These are phyloP conservation scores for Notolabrus celidotus DNA, from an alignment of 2,797 vertebrate genomes.

Conservation along the genomic window DNA sequence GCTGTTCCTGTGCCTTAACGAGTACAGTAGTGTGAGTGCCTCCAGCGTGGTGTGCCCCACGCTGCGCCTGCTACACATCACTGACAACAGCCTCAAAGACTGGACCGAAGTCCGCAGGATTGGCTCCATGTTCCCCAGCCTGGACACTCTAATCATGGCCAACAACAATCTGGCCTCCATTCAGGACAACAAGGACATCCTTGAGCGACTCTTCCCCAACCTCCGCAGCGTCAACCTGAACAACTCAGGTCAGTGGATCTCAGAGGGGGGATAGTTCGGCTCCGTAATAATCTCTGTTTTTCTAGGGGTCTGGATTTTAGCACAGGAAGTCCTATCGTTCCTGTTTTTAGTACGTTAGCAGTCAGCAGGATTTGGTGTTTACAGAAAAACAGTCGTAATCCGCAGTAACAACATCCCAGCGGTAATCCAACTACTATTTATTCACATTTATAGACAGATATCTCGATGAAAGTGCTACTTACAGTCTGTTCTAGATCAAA, in stretches of 20 bases:
- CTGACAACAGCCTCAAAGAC: conserved; percentile 96
- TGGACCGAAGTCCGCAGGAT: conserved; percentile 97
- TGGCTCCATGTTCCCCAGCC: conserved; percentile 94
- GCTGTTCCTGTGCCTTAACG: conserved; percentile 99
- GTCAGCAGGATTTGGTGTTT: too few relatives aligned
- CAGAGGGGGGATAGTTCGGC: too few relatives aligned
- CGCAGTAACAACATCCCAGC: too few relatives aligned
- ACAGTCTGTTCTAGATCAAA: too few relatives aligned
- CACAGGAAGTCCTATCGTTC: too few relatives aligned
- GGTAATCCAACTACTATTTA: too few relatives aligned
- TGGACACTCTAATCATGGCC: conserved; percentile 95
- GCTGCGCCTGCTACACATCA: conserved; percentile 96
- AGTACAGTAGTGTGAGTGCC: conserved; percentile 92
- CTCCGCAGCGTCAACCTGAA: conserved; percentile 94
- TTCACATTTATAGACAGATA: too few relatives aligned
- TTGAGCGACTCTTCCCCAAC: conserved; percentile 92
- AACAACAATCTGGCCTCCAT: conserved; percentile 95
- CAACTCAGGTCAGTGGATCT: conserved; percentile 73
- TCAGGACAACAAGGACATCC: conserved; percentile 89
- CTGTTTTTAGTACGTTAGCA: too few relatives aligned
- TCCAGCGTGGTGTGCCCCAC: conserved; percentile 90
- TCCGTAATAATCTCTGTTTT: too few relatives aligned
- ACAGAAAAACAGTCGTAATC: too few relatives aligned
- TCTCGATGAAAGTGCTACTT: too few relatives aligned
- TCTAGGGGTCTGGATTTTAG: too few relatives aligned